Evolutionary conservation across 2,888 invertebrate genomes (phyloP).

Genomic region (Coelopa pilipes): DNA sequence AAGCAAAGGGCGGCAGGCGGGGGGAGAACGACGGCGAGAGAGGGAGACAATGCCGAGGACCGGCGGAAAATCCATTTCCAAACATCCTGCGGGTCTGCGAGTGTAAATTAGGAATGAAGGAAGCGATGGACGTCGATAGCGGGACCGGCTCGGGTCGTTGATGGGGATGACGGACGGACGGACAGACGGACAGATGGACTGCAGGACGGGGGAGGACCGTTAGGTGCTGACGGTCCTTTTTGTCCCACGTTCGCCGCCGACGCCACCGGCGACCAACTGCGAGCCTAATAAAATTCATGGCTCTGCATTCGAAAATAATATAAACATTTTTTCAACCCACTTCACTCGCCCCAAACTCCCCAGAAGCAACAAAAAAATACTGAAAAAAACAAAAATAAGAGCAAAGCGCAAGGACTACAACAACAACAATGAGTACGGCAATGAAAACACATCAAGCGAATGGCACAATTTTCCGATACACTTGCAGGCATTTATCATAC

Average conservation of each 20-base stretch:
- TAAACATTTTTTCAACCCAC: conserved; percentile 15
- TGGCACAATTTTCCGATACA: conserved; percentile 28
- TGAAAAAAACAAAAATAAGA: no score
- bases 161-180: not conserved
- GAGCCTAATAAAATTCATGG: conserved; percentile 20
- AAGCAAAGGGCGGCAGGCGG: not conserved
- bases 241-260: not conserved
- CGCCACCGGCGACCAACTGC: not conserved
- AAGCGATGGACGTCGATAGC: not conserved
- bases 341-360: not conserved
- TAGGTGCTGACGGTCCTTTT: not conserved
- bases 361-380: no score
- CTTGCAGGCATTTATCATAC: conserved; percentile 40
- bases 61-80: conserved; percentile 37
- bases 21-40: not conserved
- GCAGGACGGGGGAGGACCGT: not conserved
- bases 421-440: no score
- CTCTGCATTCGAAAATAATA: conserved; percentile 24
- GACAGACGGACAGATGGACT: not conserved
- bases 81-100: conserved; percentile 39
- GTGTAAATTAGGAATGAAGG: conserved; percentile 32
- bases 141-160: no score
- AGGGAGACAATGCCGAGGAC: conserved; percentile 2
- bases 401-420: no score
- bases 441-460: not conserved